A percentile compares a stretch with the other conserved stretches of the same genome.
Conservation (phyloP, 2,888 invertebrate species). For the Cataglyphis cursor region DNA sequence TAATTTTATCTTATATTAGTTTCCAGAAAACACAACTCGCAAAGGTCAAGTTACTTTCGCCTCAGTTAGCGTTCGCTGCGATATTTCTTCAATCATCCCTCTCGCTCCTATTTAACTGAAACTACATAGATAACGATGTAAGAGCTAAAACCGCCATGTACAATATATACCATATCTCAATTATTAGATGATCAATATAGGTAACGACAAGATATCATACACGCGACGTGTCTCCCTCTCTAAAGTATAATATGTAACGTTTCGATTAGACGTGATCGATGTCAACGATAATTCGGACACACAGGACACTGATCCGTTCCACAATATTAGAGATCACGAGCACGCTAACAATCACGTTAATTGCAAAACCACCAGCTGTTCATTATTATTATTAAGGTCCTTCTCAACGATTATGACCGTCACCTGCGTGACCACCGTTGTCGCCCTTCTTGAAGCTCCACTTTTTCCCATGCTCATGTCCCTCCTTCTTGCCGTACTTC, state of each 20-base stretch:
- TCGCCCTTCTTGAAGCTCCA: slow-evolving; percentile 88
- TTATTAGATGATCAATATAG: slow-evolving; percentile 26
- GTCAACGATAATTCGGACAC: not conserved
- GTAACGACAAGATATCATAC: not conserved
- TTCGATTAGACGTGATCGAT: slow-evolving; percentile 11
- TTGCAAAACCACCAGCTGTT: slow-evolving; percentile 14
- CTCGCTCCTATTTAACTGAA: slow-evolving; percentile 2
- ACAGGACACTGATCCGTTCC: not conserved
- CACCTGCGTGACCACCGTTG: slow-evolving; percentile 79
- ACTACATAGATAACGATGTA: slow-evolving; percentile 23
- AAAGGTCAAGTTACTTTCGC: slow-evolving; percentile 17
- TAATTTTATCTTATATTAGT: not conserved
- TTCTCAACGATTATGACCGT: slow-evolving; percentile 33
- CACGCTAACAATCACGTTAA: slow-evolving; percentile 6
- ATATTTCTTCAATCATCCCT: slow-evolving; percentile 19
- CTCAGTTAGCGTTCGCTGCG: not conserved
- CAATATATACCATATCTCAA: slow-evolving; percentile 21
- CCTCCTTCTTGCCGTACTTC: slow-evolving; percentile 87
- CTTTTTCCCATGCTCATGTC: slow-evolving; percentile 88
- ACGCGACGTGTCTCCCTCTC: not conserved
- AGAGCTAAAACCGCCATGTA: not conserved
- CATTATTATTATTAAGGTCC: not conserved
- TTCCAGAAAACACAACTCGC: not conserved
- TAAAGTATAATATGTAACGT: slow-evolving; percentile 27
- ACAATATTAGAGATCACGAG: not conserved